Conservation (phyloP, 1,140 invertebrate genomes). For the Potamilus streckersoni region DNA sequence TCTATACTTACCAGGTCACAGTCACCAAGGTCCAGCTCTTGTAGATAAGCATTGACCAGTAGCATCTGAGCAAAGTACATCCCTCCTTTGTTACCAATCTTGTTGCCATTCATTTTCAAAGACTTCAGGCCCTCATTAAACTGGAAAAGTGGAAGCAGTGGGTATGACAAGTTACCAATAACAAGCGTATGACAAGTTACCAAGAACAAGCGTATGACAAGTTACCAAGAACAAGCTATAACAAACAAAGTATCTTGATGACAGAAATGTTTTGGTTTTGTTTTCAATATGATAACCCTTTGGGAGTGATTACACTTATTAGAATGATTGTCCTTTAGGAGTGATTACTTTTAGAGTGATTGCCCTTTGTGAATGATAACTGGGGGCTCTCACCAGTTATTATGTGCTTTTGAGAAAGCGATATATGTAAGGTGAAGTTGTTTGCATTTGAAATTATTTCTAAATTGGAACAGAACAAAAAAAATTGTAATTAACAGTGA, state of each 20-base stretch:
- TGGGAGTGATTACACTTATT: no score
- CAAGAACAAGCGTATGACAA: neutral
- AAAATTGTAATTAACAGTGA: no score
- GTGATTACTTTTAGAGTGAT: no score
- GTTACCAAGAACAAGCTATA: neutral
- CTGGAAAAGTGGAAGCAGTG: slow-evolving; percentile 38
- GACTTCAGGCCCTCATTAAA: slow-evolving; percentile 53
- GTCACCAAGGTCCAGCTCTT: slow-evolving; percentile 63
- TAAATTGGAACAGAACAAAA: no score
- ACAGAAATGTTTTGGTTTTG: neutral
- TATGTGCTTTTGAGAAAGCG: no score
- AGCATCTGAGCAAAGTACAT: slow-evolving; percentile 66
- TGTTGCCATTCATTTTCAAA: slow-evolving; percentile 63
- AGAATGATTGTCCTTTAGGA: no score
- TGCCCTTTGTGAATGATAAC: no score
- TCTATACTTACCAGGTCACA: slow-evolving; percentile 59
- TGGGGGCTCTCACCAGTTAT: no score
- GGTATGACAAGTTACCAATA: neutral
- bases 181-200: neutral
- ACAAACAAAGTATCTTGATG: neutral
- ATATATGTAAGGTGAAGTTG: no score
- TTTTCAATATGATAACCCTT: no score
- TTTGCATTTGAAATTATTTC: no score
- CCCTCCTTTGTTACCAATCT: slow-evolving; percentile 66
- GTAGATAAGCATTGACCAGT: slow-evolving; percentile 63